Base-by-base conservation (phyloP, 2,113 vertebrate species). In the Caranx melampygus region DNA sequence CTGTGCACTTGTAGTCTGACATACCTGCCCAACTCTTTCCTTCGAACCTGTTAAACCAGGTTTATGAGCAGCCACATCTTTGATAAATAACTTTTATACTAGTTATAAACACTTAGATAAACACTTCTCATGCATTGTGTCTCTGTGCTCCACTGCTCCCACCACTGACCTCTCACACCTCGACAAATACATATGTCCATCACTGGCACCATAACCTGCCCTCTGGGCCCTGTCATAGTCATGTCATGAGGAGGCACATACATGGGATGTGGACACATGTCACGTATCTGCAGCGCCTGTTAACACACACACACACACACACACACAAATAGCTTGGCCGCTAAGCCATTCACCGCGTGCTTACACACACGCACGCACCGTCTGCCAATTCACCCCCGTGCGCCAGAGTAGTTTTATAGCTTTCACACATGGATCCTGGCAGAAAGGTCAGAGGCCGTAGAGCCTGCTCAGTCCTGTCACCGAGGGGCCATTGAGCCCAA, bases 381-480 rank as follows among this genome's bases (percentile, higher is more conserved):
- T 15, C 44, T 64, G 42, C 47, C 35, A 52, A 42, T 5, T 42
- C 35, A 58, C 45, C 45, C 65, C 18, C 18, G n/a, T 42, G 49
- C 10, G 49, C 26, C 11, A 40, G 79, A 33, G 55, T 67, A 35
- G 66, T 45, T 79, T 70, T 64, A 37, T 67, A n/a, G 35, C 72
- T 82, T 63, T 55, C 60, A 61, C 47, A 35, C 55, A 63, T 61
- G 63, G 55, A 69, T 7, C 20, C 45, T 58, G n/a, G 63, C 20
- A 61, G 58, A 58, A 59, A 75, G 73, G 79, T 68, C 80, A 79
- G 14, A 75, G 54, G 70, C 42, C 35, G 3, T 15, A 71, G 21
- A 81, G 40, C 40, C 40, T 42, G 40, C 8, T 10, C 8, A 9
- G 40, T 42, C 40, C 40, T 42, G 40, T 42, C 40, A 42, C 40